These are phyloP conservation scores for Clanis bilineata DNA, from an alignment of 2,888 invertebrate species.

Conservation along the genomic window DNA sequence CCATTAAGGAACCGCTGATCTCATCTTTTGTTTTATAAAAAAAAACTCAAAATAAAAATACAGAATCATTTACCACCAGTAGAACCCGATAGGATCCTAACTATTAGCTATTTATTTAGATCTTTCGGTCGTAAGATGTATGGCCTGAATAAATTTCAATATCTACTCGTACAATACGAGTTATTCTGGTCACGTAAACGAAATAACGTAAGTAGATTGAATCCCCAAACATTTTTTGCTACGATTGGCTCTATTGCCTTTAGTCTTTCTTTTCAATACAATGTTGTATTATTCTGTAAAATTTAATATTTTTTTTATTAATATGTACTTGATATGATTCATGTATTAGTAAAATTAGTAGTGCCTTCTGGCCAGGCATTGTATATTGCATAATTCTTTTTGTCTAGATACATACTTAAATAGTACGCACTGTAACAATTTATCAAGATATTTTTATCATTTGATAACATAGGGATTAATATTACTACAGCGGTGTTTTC, in stretches of 20 bases:
- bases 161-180: conserved; percentile 30
- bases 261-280: conserved; percentile 47
- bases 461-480: too few species aligned
- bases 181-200: conserved; percentile 59
- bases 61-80: neutral
- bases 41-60: neutral
- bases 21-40: too few species aligned
- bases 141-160: conserved; percentile 57
- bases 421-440: too few species aligned
- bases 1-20: too few species aligned
- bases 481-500: too few species aligned
- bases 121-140: conserved; percentile 39
- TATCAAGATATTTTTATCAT: too few species aligned
- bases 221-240: conserved; percentile 61
- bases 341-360: neutral
- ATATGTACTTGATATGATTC: neutral
- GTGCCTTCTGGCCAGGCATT: neutral
- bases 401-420: too few species aligned
- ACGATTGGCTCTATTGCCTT: conserved; percentile 55
- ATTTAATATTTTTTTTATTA: neutral
- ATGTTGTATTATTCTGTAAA: neutral
- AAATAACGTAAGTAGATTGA: conserved; percentile 68
- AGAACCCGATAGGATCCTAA: conserved; percentile 20
- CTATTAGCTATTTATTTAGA: conserved; percentile 44
- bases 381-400: too few species aligned